Evolutionary conservation across 2,113 vertebrate species (phyloP), one percentile per base, ranked within the genome.

Genomic region (Triplophysa tibetana): DNA sequence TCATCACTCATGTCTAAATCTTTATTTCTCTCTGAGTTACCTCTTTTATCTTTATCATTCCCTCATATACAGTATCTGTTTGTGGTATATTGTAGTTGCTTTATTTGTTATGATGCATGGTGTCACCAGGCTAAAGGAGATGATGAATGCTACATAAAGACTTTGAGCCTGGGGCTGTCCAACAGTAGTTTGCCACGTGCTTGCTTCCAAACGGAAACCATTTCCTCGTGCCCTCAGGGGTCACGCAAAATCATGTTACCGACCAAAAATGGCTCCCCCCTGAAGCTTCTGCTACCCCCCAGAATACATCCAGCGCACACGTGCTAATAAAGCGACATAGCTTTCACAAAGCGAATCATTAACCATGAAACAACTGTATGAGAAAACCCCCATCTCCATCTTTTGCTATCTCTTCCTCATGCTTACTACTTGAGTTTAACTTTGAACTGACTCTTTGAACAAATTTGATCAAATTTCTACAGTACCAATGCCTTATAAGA

Each of bases 171-270:
- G 50, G 23, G 82, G 84, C 77, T 61, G 66, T 61, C 77, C 75
- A 79, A 56, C 41, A 79, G 80, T 52, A 64, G 74, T 82, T 82
- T 84, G 63, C 81, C 67, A 77, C 72, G 70, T 78, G 73, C 52
- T 82, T 67, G 45, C 75, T 82, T 68, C 75, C 78, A 78, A 85
- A 84, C 72, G 56, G 64, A 84, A 87, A 84, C 75, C 67, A 84
- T 85, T 87, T 85, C 81, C 80, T 75, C 70, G 13, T 70, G 77
- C 82, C 84, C 79, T 63, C 60, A 61, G 70, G 77, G 73, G 78
- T 74, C 75, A 70, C 73, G 54, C 23, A 72, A 78, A 83, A 82
- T 84, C 70, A 70, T 48, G 70, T 82, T 84, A 79, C 70, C 75
- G 45, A 70, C 77, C 75, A 58, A 81, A 85, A 85, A 81, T 52